phyloP scores from a whole-genome alignment of 2,888 invertebrate genomes.

The Cheilosia vulpina region DNA sequence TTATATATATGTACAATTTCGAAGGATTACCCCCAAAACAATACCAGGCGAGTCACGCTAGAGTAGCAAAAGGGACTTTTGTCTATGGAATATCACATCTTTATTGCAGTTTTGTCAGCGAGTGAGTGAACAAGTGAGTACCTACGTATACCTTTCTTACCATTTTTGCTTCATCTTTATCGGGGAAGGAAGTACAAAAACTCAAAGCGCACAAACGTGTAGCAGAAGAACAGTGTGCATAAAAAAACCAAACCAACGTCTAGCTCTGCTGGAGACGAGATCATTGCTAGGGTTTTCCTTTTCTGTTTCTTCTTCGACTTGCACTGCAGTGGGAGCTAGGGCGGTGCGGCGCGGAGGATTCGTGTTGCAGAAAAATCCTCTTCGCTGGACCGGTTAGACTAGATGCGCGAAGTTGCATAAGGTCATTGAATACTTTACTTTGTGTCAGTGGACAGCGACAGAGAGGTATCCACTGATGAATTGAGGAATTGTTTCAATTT shows the following conservation, averaged over 20 bases:
- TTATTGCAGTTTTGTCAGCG: slow-evolving; percentile 31
- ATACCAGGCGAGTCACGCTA: slow-evolving; percentile 34
- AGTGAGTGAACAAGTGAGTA: slow-evolving; percentile 56
- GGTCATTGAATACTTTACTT: slow-evolving; percentile 66
- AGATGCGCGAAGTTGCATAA: slow-evolving; percentile 67
- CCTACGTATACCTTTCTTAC: slow-evolving; percentile 1
- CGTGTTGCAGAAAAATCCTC: slow-evolving; percentile 54
- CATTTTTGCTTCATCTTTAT: background rate
- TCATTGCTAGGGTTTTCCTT: background rate
- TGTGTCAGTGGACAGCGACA: slow-evolving; percentile 40
- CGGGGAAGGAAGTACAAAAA: slow-evolving; percentile 27
- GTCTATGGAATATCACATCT: slow-evolving; percentile 35
- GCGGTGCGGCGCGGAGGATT: background rate
- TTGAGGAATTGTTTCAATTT: slow-evolving; percentile 15
- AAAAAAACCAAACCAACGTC: background rate
- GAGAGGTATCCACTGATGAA: slow-evolving; percentile 14
- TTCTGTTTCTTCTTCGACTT: background rate
- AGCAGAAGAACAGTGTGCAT: slow-evolving; percentile 33
- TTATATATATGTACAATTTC: slow-evolving; percentile 45
- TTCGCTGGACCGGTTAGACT: slow-evolving; percentile 69
- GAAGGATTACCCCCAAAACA: slow-evolving; percentile 59
- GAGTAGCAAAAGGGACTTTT: slow-evolving; percentile 33
- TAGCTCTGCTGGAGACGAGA: slow-evolving; percentile 6
- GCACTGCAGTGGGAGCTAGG: background rate
- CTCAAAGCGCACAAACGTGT: slow-evolving; percentile 42